Evolutionary conservation across 2,113 vertebrate genomes (phyloP).

Genomic region (Tragelaphus strepsiceros): DNA sequence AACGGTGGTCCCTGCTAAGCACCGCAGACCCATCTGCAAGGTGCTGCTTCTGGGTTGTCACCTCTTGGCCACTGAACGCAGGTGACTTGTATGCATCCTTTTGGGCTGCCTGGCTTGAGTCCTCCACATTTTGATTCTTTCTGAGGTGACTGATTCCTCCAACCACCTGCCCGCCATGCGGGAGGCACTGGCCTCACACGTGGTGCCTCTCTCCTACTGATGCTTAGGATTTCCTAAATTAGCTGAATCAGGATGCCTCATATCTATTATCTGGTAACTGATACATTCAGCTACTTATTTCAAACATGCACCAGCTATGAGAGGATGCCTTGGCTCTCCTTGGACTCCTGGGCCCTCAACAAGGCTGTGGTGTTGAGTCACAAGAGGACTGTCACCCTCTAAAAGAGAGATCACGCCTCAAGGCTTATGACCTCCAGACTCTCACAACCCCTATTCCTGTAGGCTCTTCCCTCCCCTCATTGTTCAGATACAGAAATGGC

Average conservation of each 20-base stretch:
- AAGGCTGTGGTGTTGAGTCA: rapidly evolving
- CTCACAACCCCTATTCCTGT: rapidly evolving
- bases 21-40: rapidly evolving
- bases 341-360: rapidly evolving
- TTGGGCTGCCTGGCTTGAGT: rapidly evolving
- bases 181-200: rapidly evolving
- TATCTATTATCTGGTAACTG: neutral
- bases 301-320: rapidly evolving
- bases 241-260: neutral
- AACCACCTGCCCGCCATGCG: rapidly evolving
- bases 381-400: rapidly evolving
- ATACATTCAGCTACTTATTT: rapidly evolving
- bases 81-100: rapidly evolving
- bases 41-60: rapidly evolving
- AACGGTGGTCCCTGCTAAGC: rapidly evolving
- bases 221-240: neutral
- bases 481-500: neutral
- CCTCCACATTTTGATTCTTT: neutral
- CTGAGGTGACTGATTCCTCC: neutral
- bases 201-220: rapidly evolving
- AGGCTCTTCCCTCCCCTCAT: neutral
- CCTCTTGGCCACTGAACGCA: rapidly evolving
- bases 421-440: neutral
- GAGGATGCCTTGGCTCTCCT: rapidly evolving
- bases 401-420: neutral